A percentile compares a stretch with the other conserved stretches of the same genome.
phyloP scores from a whole-genome alignment of 1,140 invertebrate species.

The Cotesia typhae region DNA sequence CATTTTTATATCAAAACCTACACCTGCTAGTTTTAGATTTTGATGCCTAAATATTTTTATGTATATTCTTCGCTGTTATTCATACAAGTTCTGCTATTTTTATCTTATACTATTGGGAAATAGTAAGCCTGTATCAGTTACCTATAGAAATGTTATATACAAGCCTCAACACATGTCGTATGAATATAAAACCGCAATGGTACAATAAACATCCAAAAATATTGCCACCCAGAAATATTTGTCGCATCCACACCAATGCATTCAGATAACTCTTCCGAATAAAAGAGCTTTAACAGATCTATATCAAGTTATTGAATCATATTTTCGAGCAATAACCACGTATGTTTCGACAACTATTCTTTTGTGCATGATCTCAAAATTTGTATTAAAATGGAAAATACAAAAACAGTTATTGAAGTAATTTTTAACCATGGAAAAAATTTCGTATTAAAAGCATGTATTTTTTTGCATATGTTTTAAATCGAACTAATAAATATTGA shows the following conservation, averaged over 20 bases:
- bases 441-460: no score
- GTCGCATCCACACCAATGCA: not conserved
- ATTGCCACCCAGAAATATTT: slow-evolving; percentile 6
- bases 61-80: not conserved
- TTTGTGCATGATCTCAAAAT: no score
- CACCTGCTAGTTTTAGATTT: not conserved
- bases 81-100: not conserved
- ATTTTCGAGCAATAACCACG: not conserved
- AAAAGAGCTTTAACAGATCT: not conserved
- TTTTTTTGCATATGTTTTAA: no score
- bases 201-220: slow-evolving; percentile 8
- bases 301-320: not conserved
- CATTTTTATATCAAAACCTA: slow-evolving; percentile 2
- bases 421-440: no score
- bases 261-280: not conserved
- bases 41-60: not conserved
- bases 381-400: no score
- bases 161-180: not conserved
- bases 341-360: no score
- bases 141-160: no score
- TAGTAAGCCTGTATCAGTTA: no score
- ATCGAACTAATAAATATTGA: no score
- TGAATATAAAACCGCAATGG: slow-evolving; percentile 8
- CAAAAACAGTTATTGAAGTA: no score
- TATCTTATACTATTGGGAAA: not conserved